Evolutionary conservation across 2,888 invertebrate species (phyloP), one percentile per base, ranked within the genome.

Genomic region (Lasioglossum oenotherae): DNA sequence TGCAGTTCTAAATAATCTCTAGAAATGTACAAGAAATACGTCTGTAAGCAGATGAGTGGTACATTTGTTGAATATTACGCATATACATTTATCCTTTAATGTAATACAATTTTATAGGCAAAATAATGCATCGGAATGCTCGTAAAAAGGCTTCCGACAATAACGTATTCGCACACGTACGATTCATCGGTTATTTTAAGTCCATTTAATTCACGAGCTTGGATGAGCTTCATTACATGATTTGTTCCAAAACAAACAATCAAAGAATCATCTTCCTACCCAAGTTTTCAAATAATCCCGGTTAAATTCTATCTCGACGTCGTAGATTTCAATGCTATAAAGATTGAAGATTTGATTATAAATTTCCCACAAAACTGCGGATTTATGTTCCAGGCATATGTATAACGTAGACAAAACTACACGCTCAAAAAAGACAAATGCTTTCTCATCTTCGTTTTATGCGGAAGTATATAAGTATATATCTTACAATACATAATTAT

Each of bases 281-380:
- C 3, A 16, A 1, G 16, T 67, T 53, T 41, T 83, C 44, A 71
- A 71, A 23, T 82, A 80, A 27, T 53, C n/a, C n/a, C 57, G 23
- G 79, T 46, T 79, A 31, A 74, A 49, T 64, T 79, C 74, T 77
- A 73, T 73, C 71, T 44, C 27, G 27, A 79, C 69, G 69, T 64
- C 78, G 49, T n/a, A 74, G 77, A 60, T 57, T 88, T 77, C 76
- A 74, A 81, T 16, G 69, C 82, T 84, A 86, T 27, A 88, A 87
- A 78, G 74, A 64, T 85, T 23, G 31, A 85, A 74, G 84, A 82
- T 87, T 92, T 87, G 84, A 92, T 89, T 88, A 88, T 83, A 84
- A 85, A 85, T 78, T 67, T 84, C 67, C 80, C 76, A 75, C 73
- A 53, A 60, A 85, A 85, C 75, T 74, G 64, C 72, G 73, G 88